Base-by-base conservation (phyloP, 2,797 vertebrate species). In the Notoglanidium macrostoma region DNA sequence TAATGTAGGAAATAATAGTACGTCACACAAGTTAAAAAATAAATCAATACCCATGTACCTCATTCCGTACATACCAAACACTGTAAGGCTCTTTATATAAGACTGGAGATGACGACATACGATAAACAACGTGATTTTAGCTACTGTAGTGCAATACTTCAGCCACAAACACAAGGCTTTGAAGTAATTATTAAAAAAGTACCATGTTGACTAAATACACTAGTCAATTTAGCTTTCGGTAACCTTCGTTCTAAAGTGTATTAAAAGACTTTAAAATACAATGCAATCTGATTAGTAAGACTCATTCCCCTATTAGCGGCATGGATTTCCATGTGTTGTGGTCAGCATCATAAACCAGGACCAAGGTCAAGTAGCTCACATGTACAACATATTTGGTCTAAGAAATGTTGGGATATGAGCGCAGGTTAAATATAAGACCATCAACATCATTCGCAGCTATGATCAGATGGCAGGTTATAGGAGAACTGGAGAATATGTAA, bases 61-160 rank as follows among this genome's bases (percentile, higher is more conserved):
- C 9, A 59, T 59, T 23, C 15, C 68, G 54, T 88, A 68, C n/a
- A 55, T 59, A 83, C 44, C 55, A 59, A 40, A 82, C 44, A 88
- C 10, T 85, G 35, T 51, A 80, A 88, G 67, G 65, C 72, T 85
- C 23, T 73, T 44, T 49, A 57, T 49, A 35, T 51, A 68, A 86
- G 35, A 83, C 49, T 83, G 70, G 35, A 85, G 10, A 86, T 61
- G 7, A 67, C 74, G 55, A 29, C 44, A 26, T 54, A 88, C 5
- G 59, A 26, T 44, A 74, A 14, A 23, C 35, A 54, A 85, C 3
- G 29, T 15, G 19, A 29, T 35, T 49, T 49, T 35, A 61, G 11
- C 23, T 32, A 46, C 19, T 87, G 49, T 80, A 85, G 87, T 82
- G 87, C 87, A 88, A 85, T 57, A 72, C 11, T 12, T 77, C 55